Evolutionary conservation across 2,113 vertebrate genomes (phyloP), one percentile per base, ranked within the genome.

Genomic region (Daphoenositta chrysoptera): DNA sequence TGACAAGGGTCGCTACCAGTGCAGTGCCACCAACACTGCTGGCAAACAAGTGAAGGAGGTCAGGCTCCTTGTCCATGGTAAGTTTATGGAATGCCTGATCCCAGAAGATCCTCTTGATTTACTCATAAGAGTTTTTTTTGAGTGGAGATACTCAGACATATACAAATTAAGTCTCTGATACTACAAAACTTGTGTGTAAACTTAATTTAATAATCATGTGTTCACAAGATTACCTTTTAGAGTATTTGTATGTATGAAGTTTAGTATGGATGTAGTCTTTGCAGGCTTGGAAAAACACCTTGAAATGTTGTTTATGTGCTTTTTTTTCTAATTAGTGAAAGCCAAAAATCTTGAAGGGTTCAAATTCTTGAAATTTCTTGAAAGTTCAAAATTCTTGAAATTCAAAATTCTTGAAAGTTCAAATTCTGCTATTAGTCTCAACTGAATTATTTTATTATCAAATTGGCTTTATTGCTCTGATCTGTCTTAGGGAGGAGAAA

Each of bases 1-100:
- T 69, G 99, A 99, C 96, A 99, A 99, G 96, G 99, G 99, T 2
- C 98, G 95, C 37, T 99, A 99, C 88, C 99, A 99, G 89, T 99
- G 99, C 79, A 97, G 97, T 6, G 99, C 97, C 58, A 97, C 96
- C 45, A 99, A 99, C 70, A 68, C 97, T 47, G 99, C 99, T 51
- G 99, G 99, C 45, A 99, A 99, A 80, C 98, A 98, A 96, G 96
- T 98, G 85, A 99, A 98, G 91, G 99, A 99, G 23, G 97, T 98
- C 87, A 99, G 98, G 83, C 97, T 99, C 63, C 95, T 96, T 20
- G 89, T 99, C 45, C 98, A 98, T 3, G 98, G 99, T 99, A 57
- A 97, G 98, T 97, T 51, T 78, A 13, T 50, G n/a, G 31, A 40
- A n/a, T 90, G 23, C 27, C 47, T 50, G 20, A 31, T 77, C 57